Evolutionary conservation across 2,113 vertebrate species (phyloP).

Genomic region (Vulpes lagopus): DNA sequence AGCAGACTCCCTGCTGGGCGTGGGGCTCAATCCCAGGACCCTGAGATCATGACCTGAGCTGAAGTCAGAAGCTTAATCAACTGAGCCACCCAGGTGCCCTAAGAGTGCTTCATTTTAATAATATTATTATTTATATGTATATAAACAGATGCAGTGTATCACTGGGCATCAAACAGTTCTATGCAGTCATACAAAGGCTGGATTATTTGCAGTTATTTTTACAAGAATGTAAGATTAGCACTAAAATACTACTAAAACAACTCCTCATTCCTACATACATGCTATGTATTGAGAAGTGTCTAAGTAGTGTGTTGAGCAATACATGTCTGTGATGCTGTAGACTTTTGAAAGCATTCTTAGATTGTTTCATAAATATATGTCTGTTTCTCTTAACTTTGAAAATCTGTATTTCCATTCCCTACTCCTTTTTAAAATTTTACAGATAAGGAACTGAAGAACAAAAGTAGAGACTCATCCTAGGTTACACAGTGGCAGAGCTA

Average conservation of each 20-base stretch:
- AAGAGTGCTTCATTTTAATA: not conserved
- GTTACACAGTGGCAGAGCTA: not conserved
- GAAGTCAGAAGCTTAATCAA: not conserved
- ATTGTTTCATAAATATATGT: not conserved
- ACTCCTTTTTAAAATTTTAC: not conserved
- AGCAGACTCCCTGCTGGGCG: not conserved
- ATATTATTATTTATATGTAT: not conserved
- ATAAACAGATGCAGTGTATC: not conserved
- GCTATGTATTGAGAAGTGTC: not conserved
- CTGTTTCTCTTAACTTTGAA: not conserved
- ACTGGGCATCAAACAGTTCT: not conserved
- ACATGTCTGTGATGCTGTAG: not conserved
- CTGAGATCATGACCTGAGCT: not conserved
- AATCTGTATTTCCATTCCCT: not conserved
- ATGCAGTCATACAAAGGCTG: not conserved
- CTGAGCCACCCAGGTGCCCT: not conserved
- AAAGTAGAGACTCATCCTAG: not conserved
- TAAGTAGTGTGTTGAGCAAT: not conserved
- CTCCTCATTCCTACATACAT: not conserved
- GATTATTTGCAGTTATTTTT: slow-evolving; percentile 4
- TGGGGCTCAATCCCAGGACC: not conserved
- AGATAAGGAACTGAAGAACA: not conserved
- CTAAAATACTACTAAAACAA: not conserved
- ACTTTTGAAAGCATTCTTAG: not conserved
- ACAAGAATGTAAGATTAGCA: not conserved